Evolutionary conservation across 1,140 invertebrate species (phyloP).

Genomic region (Drosophila trapezifrons): DNA sequence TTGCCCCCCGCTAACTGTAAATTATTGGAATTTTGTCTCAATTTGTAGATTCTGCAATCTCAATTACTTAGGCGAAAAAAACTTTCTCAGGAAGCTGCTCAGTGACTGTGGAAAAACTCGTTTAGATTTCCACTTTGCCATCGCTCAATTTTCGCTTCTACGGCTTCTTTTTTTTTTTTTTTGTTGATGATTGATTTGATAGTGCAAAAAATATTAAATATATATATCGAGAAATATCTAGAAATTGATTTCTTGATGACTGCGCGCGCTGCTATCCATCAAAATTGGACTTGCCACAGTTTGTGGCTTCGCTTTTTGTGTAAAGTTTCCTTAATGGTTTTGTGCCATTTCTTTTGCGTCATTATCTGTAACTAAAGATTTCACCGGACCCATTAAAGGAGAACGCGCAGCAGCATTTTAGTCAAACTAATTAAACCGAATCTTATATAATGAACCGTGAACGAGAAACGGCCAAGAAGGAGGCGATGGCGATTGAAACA

Average conservation of each 20-base stretch:
- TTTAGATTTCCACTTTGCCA: slow-evolving; percentile 39
- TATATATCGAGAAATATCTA: slow-evolving; percentile 31
- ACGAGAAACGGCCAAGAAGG: slow-evolving; percentile 32
- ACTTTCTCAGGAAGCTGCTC: slow-evolving; percentile 47
- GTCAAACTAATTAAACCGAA: slow-evolving; percentile 69
- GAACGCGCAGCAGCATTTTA: slow-evolving; percentile 52
- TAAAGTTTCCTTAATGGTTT: slow-evolving; percentile 61
- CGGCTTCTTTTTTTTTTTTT: background rate
- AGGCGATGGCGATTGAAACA: slow-evolving; percentile 45
- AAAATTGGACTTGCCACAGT: slow-evolving; percentile 48
- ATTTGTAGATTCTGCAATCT: slow-evolving; percentile 53
- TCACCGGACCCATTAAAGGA: slow-evolving; percentile 65
- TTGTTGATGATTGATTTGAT: slow-evolving; percentile 40
- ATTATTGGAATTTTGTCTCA: slow-evolving; percentile 47
- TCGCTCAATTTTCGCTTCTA: slow-evolving; percentile 26
- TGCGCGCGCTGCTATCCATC: slow-evolving; percentile 28
- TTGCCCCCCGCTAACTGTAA: slow-evolving; percentile 25
- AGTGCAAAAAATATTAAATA: slow-evolving; percentile 36
- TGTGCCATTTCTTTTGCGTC: slow-evolving; percentile 58
- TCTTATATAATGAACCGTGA: slow-evolving; percentile 75
- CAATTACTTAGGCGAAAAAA: slow-evolving; percentile 49
- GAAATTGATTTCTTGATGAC: slow-evolving; percentile 50
- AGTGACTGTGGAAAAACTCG: slow-evolving; percentile 48
- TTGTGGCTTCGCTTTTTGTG: slow-evolving; percentile 32
- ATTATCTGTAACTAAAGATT: slow-evolving; percentile 64